phyloP scores from a whole-genome alignment of 2,113 vertebrate species.

The Microtus ochrogaster region DNA sequence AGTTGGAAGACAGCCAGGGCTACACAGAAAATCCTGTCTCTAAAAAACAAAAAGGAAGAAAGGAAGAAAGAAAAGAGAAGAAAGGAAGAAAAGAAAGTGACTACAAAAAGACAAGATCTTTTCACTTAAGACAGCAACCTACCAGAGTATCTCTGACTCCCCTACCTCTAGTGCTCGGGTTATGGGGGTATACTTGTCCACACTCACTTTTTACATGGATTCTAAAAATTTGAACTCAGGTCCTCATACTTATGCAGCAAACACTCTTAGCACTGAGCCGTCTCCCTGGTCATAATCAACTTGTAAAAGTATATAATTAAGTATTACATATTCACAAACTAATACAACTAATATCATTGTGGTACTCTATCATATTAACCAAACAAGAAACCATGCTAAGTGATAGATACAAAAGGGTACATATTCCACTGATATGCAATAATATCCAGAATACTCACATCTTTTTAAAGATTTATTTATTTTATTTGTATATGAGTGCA shows the following conservation, averaged over 20 bases:
- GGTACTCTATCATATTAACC: neutral
- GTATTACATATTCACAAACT: neutral
- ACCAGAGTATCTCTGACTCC: neutral
- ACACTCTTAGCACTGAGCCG: neutral
- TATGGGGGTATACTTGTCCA: neutral
- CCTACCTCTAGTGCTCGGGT: neutral
- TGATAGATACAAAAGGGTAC: neutral
- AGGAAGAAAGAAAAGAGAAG: too few relatives aligned
- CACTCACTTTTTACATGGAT: neutral
- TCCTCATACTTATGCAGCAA: too few relatives aligned
- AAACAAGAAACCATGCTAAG: neutral
- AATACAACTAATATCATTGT: neutral
- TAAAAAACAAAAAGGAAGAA: too few relatives aligned
- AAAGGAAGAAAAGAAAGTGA: constrained; percentile 3
- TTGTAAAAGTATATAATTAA: neutral
- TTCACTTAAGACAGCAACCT: neutral
- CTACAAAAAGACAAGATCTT: neutral
- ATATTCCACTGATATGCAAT: neutral
- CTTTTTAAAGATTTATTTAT: neutral
- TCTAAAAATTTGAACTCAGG: neutral
- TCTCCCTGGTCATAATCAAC: neutral
- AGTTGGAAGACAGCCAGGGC: neutral
- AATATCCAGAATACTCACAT: neutral
- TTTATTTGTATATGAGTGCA: neutral
- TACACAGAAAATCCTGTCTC: neutral